phyloP scores from a whole-genome alignment of 2,888 invertebrate species.

The Toxonevra muliebris region DNA sequence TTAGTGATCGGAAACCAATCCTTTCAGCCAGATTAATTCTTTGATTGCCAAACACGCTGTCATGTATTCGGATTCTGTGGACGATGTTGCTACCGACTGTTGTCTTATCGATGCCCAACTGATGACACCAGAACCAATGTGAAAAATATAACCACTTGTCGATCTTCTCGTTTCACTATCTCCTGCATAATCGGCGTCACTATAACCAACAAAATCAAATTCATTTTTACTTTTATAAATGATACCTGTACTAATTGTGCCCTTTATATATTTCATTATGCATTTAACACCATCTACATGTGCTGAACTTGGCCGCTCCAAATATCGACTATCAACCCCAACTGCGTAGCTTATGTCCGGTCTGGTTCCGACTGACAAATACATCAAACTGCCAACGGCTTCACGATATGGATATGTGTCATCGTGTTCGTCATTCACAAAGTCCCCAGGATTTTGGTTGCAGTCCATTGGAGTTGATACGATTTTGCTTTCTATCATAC shows the following conservation, averaged over 20 bases:
- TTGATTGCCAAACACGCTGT: too few species aligned
- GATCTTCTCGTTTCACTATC: conserved; percentile 32
- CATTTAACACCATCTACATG: too few species aligned
- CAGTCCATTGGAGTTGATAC: too few species aligned
- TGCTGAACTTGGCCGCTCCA: background rate
- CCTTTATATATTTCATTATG: too few species aligned
- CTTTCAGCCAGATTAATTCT: conserved; percentile 47
- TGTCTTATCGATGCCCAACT: conserved; percentile 47
- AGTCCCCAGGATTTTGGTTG: too few species aligned
- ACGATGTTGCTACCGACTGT: too few species aligned
- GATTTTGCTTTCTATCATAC: too few species aligned
- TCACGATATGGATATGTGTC: too few species aligned
- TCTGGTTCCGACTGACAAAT: conserved; percentile 29
- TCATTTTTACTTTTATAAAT: conserved; percentile 5
- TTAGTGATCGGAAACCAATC: conserved; percentile 29
- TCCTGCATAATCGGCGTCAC: too few species aligned
- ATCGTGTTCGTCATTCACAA: too few species aligned
- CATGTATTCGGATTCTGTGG: too few species aligned
- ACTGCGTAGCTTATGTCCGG: conserved; percentile 23
- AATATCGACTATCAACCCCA: background rate
- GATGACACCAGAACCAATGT: too few species aligned
- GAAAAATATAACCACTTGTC: conserved; percentile 38
- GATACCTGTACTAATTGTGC: conserved; percentile 5
- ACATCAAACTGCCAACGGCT: conserved; percentile 13
- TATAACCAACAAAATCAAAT: conserved; percentile 23